Conservation (phyloP, 1,140 invertebrate species). For the Drosophila takahashii region DNA sequence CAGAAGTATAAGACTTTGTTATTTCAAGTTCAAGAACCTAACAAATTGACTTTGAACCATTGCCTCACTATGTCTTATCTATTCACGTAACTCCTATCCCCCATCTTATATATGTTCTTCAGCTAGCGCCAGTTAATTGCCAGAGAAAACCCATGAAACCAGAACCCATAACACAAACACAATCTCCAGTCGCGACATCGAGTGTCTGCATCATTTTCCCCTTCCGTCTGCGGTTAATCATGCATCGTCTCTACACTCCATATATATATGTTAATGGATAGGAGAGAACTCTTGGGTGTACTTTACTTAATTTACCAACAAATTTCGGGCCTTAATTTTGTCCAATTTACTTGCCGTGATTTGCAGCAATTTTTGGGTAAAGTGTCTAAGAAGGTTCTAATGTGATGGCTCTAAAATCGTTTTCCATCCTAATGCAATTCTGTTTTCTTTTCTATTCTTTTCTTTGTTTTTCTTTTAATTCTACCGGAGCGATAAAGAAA, state of each 20-base stretch:
- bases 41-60: constrained; percentile 15
- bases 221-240: constrained; percentile 55
- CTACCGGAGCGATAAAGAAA: constrained; percentile 68
- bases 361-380: constrained; percentile 77
- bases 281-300: constrained; percentile 25
- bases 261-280: constrained; percentile 57
- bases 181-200: constrained; percentile 61
- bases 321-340: constrained; percentile 63
- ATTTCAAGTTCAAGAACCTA: constrained; percentile 25
- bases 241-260: constrained; percentile 20
- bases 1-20: background rate
- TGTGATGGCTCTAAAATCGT: constrained; percentile 69
- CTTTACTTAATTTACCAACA: constrained; percentile 69
- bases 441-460: constrained; percentile 12
- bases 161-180: constrained; percentile 25
- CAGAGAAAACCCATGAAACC: constrained; percentile 43
- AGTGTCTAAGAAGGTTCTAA: constrained; percentile 83
- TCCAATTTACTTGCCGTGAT: constrained; percentile 79
- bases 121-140: constrained; percentile 77
- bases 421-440: constrained; percentile 67
- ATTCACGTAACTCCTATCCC: background rate
- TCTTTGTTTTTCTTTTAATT: constrained; percentile 11
- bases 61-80: background rate
- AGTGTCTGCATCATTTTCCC: constrained; percentile 33
- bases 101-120: constrained; percentile 26